Evolutionary conservation across 2,797 vertebrate genomes (phyloP).

Genomic region (Sarcoramphus papa): DNA sequence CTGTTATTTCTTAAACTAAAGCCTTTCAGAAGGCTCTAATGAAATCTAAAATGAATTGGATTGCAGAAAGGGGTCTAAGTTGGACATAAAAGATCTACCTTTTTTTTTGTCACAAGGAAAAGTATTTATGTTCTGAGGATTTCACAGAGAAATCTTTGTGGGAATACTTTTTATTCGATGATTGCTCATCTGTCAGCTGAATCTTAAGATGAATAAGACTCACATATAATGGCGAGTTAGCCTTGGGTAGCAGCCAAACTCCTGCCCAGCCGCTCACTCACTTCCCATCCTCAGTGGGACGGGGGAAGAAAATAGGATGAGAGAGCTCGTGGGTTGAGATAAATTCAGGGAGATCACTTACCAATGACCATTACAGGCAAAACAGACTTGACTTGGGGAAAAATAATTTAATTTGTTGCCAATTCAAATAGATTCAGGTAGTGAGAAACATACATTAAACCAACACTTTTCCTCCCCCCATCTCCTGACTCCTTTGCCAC

Average conservation of each 20-base stretch:
- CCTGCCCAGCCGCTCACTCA: neutral
- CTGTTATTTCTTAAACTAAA: neutral
- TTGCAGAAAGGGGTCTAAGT: neutral
- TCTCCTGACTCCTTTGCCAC: neutral
- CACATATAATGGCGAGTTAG: neutral
- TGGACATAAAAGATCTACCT: neutral
- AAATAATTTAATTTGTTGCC: neutral
- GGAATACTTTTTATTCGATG: neutral
- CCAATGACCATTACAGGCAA: neutral
- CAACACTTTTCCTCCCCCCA: neutral
- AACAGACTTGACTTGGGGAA: neutral
- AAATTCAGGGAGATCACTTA: neutral
- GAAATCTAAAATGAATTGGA: neutral
- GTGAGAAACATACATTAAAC: neutral
- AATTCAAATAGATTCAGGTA: neutral
- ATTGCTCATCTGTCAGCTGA: neutral
- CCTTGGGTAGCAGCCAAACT: neutral
- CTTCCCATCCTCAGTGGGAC: neutral
- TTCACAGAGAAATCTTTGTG: neutral
- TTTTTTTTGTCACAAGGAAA: neutral
- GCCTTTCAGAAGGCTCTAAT: neutral
- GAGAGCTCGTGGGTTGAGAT: neutral
- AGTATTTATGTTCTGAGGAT: neutral
- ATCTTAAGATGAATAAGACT: neutral
- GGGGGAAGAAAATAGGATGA: neutral